These are phyloP conservation scores for Brachionus plicatilis DNA, from an alignment of 1,140 invertebrate genomes.

Conservation along the genomic window DNA sequence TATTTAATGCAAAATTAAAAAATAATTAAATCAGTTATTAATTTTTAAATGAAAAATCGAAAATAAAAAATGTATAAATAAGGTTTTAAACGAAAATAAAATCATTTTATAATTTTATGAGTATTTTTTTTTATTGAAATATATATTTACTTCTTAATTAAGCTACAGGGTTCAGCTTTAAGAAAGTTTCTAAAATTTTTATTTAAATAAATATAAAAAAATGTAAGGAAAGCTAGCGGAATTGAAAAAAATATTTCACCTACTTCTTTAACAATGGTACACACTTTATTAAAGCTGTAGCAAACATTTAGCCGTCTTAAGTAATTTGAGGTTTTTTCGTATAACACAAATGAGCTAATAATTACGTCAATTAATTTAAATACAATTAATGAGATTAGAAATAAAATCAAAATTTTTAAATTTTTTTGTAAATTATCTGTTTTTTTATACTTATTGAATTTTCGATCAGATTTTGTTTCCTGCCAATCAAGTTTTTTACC, in stretches of 20 bases:
- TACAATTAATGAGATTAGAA: background rate
- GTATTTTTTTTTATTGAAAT: too few species aligned
- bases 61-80: too few species aligned
- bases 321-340: background rate
- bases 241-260: background rate
- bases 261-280: background rate
- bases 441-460: background rate
- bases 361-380: background rate
- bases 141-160: too few species aligned
- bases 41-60: too few species aligned
- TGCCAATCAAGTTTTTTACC: background rate
- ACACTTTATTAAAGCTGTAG: background rate
- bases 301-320: background rate
- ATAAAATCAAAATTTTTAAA: slow-evolving; percentile 4
- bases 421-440: background rate
- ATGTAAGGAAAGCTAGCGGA: background rate
- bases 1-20: too few species aligned
- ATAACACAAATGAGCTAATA: background rate
- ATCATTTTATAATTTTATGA: too few species aligned
- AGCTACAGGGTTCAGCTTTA: too few species aligned
- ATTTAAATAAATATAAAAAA: background rate
- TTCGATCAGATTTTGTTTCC: background rate
- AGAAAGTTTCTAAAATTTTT: background rate
- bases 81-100: too few species aligned
- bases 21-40: too few species aligned